These are phyloP conservation scores for Lerista edwardsae DNA, from an alignment of 2,797 vertebrate genomes.

Conservation along the genomic window DNA sequence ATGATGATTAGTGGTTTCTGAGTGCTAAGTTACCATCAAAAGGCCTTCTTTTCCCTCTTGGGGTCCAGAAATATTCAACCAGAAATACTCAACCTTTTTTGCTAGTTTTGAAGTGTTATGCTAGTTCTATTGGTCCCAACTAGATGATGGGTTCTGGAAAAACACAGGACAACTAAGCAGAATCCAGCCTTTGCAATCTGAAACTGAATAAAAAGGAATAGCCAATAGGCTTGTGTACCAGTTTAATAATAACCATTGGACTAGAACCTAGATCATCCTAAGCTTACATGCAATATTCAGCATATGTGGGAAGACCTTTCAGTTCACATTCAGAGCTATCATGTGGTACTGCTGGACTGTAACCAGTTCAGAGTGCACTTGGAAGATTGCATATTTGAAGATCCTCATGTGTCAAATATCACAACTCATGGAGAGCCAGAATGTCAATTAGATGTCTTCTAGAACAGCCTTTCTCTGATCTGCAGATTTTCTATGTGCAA, in stretches of 20 bases:
- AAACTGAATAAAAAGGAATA: not conserved
- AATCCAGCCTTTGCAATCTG: not conserved
- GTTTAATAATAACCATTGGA: not conserved
- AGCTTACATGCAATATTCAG: not conserved
- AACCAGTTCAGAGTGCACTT: not conserved
- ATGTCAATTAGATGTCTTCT: not conserved
- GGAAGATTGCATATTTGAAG: not conserved
- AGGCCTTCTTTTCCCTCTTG: not conserved
- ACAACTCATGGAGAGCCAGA: not conserved
- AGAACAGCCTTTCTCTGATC: not conserved
- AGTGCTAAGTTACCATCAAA: slow-evolving; percentile 17
- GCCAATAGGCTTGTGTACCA: not conserved
- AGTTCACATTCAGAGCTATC: not conserved
- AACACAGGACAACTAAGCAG: not conserved
- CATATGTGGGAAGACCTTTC: not conserved
- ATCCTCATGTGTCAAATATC: not conserved
- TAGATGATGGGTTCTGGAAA: not conserved
- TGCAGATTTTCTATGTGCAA: not conserved
- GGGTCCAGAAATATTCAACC: not conserved
- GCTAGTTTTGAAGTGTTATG: not conserved
- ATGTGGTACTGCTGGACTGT: not conserved
- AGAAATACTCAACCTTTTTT: not conserved
- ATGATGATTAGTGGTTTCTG: slow-evolving; percentile 15
- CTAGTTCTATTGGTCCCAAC: not conserved
- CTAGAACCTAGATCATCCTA: not conserved